A percentile compares a stretch with the other conserved stretches of the same genome.
Evolutionary conservation across 2,888 invertebrate genomes (phyloP).

Genomic region (Taphrorychus bicolor): DNA sequence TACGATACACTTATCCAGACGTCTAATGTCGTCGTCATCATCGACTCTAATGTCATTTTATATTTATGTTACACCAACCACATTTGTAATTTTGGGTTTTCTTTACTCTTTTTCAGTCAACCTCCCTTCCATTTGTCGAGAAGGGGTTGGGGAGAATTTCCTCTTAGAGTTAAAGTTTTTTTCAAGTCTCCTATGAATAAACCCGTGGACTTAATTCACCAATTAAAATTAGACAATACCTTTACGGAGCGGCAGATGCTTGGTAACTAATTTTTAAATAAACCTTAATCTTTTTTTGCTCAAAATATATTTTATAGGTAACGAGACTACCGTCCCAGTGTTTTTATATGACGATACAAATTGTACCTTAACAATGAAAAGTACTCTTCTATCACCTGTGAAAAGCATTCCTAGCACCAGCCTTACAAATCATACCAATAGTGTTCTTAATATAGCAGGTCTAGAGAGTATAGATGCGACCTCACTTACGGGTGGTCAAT

Average conservation of each 20-base stretch:
- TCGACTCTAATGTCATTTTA: too few species aligned
- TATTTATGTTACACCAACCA: too few species aligned
- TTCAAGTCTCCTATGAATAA: constrained; percentile 78
- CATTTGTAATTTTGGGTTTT: too few species aligned
- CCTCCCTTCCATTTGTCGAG: constrained; percentile 85
- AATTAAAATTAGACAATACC: constrained; percentile 80
- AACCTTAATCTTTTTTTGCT: too few species aligned
- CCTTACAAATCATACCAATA: background rate
- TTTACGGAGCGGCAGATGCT: constrained; percentile 85
- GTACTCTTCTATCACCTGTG: too few species aligned
- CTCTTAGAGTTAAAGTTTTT: constrained; percentile 79
- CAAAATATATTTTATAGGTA: constrained; percentile 67
- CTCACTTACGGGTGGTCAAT: constrained; percentile 1
- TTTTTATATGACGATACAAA: constrained; percentile 64
- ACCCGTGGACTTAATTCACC: constrained; percentile 80
- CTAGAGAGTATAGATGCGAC: constrained; percentile 5
- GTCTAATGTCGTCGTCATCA: too few species aligned
- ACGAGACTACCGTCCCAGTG: constrained; percentile 80
- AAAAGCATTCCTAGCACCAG: background rate
- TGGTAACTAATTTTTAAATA: constrained; percentile 62
- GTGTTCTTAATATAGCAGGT: background rate
- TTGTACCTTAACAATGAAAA: background rate
- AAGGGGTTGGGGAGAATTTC: constrained; percentile 94
- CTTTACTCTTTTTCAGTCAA: constrained; percentile 65
- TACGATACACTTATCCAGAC: too few species aligned